These are phyloP conservation scores for Eumaeus atala DNA, from an alignment of 1,140 invertebrate species.

Conservation along the genomic window DNA sequence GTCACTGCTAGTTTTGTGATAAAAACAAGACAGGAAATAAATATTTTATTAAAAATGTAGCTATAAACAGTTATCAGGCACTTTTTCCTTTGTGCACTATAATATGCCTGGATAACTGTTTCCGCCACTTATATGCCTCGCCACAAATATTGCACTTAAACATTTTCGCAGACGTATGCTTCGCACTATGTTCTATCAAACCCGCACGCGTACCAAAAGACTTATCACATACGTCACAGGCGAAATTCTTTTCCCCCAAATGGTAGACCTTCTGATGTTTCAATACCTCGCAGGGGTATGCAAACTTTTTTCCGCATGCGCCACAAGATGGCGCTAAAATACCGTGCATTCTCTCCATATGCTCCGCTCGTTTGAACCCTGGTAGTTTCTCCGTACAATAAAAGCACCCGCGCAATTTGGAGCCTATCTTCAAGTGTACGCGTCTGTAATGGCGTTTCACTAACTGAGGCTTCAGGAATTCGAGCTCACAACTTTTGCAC, in stretches of 20 bases:
- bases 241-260: slow-evolving; percentile 45
- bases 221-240: slow-evolving; percentile 51
- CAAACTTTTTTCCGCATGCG: slow-evolving; percentile 37
- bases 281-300: slow-evolving; percentile 30
- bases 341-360: slow-evolving; percentile 35
- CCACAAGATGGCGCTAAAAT: slow-evolving; percentile 35
- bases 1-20: too few relatives aligned
- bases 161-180: too few relatives aligned
- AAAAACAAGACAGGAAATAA: too few relatives aligned
- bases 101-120: background rate
- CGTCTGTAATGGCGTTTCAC: too few relatives aligned
- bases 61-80: background rate
- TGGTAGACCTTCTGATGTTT: slow-evolving; percentile 36
- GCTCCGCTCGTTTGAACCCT: slow-evolving; percentile 24
- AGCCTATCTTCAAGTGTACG: slow-evolving; percentile 25
- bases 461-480: slow-evolving; percentile 7
- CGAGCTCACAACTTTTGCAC: slow-evolving; percentile 7
- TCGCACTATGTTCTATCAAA: too few relatives aligned
- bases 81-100: slow-evolving; percentile 1
- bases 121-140: too few relatives aligned
- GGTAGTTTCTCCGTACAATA: slow-evolving; percentile 30
- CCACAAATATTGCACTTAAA: too few relatives aligned
- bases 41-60: too few relatives aligned
- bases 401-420: slow-evolving; percentile 24
- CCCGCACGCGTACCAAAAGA: slow-evolving; percentile 35